A percentile compares a stretch with the other conserved stretches of the same genome.
phyloP scores from a whole-genome alignment of 2,797 vertebrate genomes.

The Buphagus erythrorhynchus region DNA sequence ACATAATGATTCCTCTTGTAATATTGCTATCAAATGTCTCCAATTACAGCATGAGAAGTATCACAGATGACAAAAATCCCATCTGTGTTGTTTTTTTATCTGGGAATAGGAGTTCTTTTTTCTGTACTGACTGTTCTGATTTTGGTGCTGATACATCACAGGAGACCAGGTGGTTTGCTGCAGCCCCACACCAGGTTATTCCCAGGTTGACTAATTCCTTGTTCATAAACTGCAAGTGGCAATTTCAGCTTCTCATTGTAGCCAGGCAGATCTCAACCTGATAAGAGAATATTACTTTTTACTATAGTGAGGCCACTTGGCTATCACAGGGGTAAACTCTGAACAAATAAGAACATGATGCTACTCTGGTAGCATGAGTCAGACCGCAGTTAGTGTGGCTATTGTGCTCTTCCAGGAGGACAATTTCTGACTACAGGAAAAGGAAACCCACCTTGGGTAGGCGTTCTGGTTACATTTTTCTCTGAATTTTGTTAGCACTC shows the following conservation, averaged over 20 bases:
- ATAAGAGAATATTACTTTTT: background rate
- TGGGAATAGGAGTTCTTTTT: background rate
- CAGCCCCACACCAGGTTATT: background rate
- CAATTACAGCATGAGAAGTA: background rate
- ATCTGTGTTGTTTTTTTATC: background rate
- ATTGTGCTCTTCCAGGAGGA: background rate
- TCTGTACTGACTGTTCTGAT: background rate
- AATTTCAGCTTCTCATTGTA: background rate
- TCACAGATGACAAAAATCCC: background rate
- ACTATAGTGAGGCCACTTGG: background rate
- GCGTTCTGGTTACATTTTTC: conserved; percentile 79
- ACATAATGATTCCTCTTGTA: background rate
- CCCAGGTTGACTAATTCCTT: background rate
- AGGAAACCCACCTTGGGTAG: conserved; percentile 81
- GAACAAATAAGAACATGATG: background rate
- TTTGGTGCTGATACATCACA: background rate
- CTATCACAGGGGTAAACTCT: background rate
- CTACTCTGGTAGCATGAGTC: background rate
- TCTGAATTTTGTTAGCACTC: conserved; percentile 73
- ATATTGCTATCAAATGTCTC: background rate
- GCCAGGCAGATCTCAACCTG: background rate
- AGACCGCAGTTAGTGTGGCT: background rate
- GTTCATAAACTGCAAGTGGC: background rate
- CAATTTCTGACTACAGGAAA: conserved; percentile 57
- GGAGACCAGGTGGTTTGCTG: background rate